These are phyloP conservation scores for Megastigmus dorsalis DNA, from an alignment of 2,888 invertebrate genomes.

Conservation along the genomic window DNA sequence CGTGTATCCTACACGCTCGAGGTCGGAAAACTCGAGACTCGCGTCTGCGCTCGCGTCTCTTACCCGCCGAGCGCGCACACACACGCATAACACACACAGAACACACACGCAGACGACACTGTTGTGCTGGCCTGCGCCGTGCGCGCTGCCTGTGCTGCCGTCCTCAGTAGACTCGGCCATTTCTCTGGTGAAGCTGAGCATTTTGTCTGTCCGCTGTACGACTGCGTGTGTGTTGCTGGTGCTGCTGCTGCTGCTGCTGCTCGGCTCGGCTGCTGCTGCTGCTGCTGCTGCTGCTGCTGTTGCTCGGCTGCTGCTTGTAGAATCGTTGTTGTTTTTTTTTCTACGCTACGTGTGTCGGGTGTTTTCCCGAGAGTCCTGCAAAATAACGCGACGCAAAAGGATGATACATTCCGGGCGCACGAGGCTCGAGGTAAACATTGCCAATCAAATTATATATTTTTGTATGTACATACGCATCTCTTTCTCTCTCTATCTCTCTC, in stretches of 20 bases:
- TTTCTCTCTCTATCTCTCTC: not conserved
- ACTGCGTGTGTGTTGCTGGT: not conserved
- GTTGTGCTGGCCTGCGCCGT: not conserved
- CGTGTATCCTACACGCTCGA: not conserved
- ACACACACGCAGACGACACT: not conserved
- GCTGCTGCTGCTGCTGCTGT: not conserved
- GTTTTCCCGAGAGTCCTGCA: conserved; percentile 68
- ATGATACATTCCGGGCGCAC: conserved; percentile 75
- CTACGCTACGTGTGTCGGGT: conserved; percentile 64
- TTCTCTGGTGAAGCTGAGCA: conserved; percentile 69
- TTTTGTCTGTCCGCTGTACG: conserved; percentile 44
- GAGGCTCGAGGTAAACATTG: conserved; percentile 73
- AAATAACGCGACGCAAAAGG: conserved; percentile 75
- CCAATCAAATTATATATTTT: no score
- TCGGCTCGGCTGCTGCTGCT: not conserved
- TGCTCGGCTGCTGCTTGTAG: not conserved
- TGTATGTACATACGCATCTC: no score
- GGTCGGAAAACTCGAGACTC: not conserved
- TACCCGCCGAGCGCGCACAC: not conserved
- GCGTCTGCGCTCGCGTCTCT: not conserved
- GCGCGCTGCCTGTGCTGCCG: not conserved
- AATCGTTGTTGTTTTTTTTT: conserved; percentile 59
- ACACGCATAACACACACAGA: no score
- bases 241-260: not conserved
- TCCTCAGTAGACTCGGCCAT: conserved; percentile 70